Evolutionary conservation across 1,140 invertebrate genomes (phyloP), one percentile per base, ranked within the genome.

Genomic region (Propsilocerus akamusi): DNA sequence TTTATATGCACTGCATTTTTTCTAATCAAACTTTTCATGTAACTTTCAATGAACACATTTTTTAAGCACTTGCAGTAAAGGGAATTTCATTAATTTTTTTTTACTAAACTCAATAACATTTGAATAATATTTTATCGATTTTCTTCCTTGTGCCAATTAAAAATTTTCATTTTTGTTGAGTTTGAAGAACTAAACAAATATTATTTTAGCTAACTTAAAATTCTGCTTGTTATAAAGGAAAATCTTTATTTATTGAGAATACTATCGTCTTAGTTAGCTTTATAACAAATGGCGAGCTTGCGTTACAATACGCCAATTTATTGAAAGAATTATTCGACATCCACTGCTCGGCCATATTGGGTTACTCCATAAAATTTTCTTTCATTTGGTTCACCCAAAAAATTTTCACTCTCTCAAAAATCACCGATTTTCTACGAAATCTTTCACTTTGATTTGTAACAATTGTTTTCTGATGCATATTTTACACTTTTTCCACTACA

Each of bases 331-430:
- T 62, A 58, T 55, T 56, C 58, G 64, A 64, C 60, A 59, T 64
- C 61, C 63, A 57, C 62, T 41, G 17, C 34, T 65, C 60, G 63
- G 63, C 63, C 63, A 65, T 65, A 65, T 62, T 64, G 63, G 61
- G 58, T 64, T 65, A 65, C 57, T 63, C 63, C 64, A 61, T 56
- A 58, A 62, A 59, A 57, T 62, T 63, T 57, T 57, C 58, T 62
- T 60, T 57, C 63, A 65, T 65, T 65, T 63, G 61, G 63, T 60
- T 56, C 26, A 26, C 26, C 26, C 25, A n/a, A 48, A 23, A 49
- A 23, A 22, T 30, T 32, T 34, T 34, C 24, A 11, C 24, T 47
- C 24, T 11, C 11, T 25, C 12, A 20, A 47, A 20, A 25, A 12
- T n/a, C 23, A 47, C 24, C 12, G 25, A 24, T 23, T 12, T n/a